These are phyloP conservation scores for Habropoda laboriosa DNA, from an alignment of 1,140 invertebrate genomes.

Conservation along the genomic window DNA sequence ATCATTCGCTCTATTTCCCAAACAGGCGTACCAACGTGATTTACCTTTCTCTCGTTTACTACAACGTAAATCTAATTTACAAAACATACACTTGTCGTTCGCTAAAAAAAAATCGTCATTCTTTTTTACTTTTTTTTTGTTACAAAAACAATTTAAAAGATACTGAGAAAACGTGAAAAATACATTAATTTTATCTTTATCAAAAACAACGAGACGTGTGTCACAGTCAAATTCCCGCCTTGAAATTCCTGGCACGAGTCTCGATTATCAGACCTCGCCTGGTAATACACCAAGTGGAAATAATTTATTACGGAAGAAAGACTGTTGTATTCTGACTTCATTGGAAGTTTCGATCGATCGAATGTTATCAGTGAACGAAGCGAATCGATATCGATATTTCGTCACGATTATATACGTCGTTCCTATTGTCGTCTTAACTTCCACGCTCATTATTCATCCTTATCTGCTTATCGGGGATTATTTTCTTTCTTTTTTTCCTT, in stretches of 20 bases:
- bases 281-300: background rate
- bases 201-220: background rate
- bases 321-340: background rate
- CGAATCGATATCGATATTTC: background rate
- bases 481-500: background rate
- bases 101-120: too few relatives aligned
- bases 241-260: background rate
- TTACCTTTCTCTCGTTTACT: background rate
- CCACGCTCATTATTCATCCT: constrained; percentile 3
- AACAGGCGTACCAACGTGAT: background rate
- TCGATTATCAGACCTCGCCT: background rate
- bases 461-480: constrained; percentile 15
- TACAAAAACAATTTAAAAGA: background rate
- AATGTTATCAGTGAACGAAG: background rate
- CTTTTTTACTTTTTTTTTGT: too few relatives aligned
- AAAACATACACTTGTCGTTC: too few relatives aligned
- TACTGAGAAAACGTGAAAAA: too few relatives aligned
- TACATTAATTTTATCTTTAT: too few relatives aligned
- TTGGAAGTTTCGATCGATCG: background rate
- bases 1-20: constrained; percentile 9
- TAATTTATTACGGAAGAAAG: background rate
- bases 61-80: too few relatives aligned
- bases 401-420: background rate
- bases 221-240: background rate
- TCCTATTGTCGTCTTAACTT: background rate